Base-by-base conservation (phyloP, 2,888 invertebrate genomes). In the Monopis laevigella region DNA sequence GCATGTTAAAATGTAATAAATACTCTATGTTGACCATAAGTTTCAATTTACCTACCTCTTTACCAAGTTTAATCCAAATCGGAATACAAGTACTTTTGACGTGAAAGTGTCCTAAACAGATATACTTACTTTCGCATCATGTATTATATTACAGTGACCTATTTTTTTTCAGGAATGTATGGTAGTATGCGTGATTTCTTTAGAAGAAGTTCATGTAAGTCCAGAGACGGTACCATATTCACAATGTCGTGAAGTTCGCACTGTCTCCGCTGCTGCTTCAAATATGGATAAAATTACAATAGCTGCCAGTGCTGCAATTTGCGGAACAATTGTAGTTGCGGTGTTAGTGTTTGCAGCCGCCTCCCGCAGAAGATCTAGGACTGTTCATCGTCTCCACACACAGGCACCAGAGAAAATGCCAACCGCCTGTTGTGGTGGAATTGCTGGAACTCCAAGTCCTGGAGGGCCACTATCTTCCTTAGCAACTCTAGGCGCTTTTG, bases 211-310 rank as follows among this genome's bases (percentile, higher is more conserved):
- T 44, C 89, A 90, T 68, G 88, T 93, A n/a, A 91, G 90, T 42
- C 93, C 93, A 26, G 91, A 92, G 55, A 89, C 87, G 49, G 92
- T 93, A 46, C 93, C 92, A 38, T 91, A 89, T 72, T 84, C 84
- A 46, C 95, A 93, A 70, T 96, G 96, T 59, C 86, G 92, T 41
- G 96, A 96, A 75, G 91, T 95, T 43, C 87, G 94, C 47, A 94
- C 93, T 2, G 90, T 90, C 36, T 86, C 89, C 36, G 88, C 92
- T 12, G 88, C 90, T 35, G 88, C 92, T 40, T 90, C 92, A 42
- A 92, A 93, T 73, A 93, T 95, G 92, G 96, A 96, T 77, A 95
- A 94, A 71, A 93, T 96, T 58, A 95, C 96, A 40, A 96, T 96
- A 57, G 94, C 92, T 16, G 94, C 94, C 2, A 93, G 93, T 59